Evolutionary conservation across 2,888 invertebrate species (phyloP), one percentile per base, ranked within the genome.

Genomic region (Heliconius ethilla): DNA sequence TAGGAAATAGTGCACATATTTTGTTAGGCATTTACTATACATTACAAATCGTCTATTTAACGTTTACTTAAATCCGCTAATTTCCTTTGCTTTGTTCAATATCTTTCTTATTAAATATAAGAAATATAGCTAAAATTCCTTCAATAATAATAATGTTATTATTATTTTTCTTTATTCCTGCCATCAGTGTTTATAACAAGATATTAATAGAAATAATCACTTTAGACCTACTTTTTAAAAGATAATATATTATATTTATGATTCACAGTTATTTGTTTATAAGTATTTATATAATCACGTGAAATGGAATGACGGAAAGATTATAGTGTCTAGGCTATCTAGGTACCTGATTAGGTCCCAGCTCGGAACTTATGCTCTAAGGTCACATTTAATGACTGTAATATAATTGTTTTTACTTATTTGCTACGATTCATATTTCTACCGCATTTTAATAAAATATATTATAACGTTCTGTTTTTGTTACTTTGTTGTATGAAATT

Each of bases 311-410:
- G 25, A 25, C 25, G 40, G 25, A 67, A 40, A n/a, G n/a, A 67
- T 45, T 45, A n/a, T n/a, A 18, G 69, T 69, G 25, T 33, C 9
- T 72, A 37, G 29, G 29, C 27, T 72, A 72, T 72, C 55, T 72
- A 59, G 33, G 22, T 72, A 59, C 59, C 33, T 59, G 59, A 69
- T 33, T 45, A 66, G 29, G 40, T 45, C 27, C 37, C 22, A 65
- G 63, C 78, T 82, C 79, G 70, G 77, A 51, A 65, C 65, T 51
- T 62, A 67, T 66, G 79, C 69, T 78, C 75, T 27, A 11, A 65
- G 73, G 73, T 79, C 63, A 73, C 11, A 70, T 27, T 59, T 72
- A 78, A 78, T 72, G 27, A 15, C 55, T 66, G 51, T 40, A 75
- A 45, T 18, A 33, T 40, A 2, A 69, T 69, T 69, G 40, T n/a